Evolutionary conservation across 1,140 invertebrate species (phyloP).

Genomic region (Thaumatotibia leucotreta): DNA sequence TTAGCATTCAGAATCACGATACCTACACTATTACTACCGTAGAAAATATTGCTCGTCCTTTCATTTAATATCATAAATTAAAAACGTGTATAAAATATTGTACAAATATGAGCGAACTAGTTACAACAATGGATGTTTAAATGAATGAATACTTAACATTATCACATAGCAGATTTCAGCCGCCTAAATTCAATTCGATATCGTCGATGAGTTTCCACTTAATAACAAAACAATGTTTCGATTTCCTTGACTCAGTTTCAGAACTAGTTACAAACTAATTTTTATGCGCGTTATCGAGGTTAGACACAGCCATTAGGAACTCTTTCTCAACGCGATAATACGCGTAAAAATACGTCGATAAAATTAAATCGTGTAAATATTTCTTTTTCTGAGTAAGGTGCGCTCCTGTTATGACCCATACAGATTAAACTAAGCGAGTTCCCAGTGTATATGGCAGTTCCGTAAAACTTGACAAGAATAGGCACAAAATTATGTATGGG

Average conservation of each 20-base stretch:
- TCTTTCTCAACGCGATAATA: neutral
- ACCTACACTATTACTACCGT: constrained; percentile 18
- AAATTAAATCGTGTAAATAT: neutral
- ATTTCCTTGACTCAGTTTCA: neutral
- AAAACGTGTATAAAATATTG: constrained; percentile 38
- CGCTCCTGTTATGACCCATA: neutral
- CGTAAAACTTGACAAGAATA: no score
- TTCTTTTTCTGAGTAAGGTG: neutral
- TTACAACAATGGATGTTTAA: neutral
- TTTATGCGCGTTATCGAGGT: neutral
- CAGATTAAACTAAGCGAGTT: neutral
- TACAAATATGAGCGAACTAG: constrained; percentile 40
- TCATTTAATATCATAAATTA: constrained; percentile 39
- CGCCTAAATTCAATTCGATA: neutral
- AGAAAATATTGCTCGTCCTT: constrained; percentile 26
- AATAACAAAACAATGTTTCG: neutral
- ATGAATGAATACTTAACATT: neutral
- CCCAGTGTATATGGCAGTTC: neutral
- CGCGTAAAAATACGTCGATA: neutral
- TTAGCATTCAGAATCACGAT: neutral
- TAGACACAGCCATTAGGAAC: neutral
- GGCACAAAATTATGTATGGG: neutral
- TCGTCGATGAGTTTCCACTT: neutral
- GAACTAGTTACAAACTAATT: neutral
- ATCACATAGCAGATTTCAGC: neutral